Base-by-base conservation (phyloP, 2,888 invertebrate species). In the Caenorhabditis japonica region DNA sequence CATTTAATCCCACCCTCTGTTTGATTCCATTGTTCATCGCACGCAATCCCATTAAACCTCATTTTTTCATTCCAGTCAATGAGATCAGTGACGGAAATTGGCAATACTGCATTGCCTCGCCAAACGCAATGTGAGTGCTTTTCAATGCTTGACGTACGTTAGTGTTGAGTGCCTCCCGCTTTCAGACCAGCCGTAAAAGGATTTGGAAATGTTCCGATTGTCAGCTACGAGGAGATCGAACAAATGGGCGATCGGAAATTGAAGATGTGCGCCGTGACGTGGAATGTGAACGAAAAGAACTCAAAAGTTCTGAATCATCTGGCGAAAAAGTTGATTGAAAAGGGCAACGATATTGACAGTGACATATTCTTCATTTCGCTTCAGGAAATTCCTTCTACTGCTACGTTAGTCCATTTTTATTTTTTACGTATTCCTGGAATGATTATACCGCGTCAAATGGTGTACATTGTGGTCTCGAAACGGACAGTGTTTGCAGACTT, bases 371-470 rank as follows among this genome's bases (percentile, higher is more conserved):
- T 82, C 34, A 75, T 85, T 8, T 83, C 84, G 0, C 49, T 85
- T 27, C 85, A 85, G 47, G 85, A 85, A 52, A 77, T 85, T 17
- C 84, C 85, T 2, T 60, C 85, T 0, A 76, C 82, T 17, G 83
- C 83, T 5, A 56, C 78, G 85, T 85, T 23, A 61, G 74, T 61
- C 49, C 10, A 8, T 19, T 27, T 25, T 21, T 17, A n/a, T 17
- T 5, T 56, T 5, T 23, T 38, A 17, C n/a, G n/a, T n/a, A n/a
- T n/a, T n/a, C n/a, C n/a, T n/a, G n/a, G n/a, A n/a, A n/a, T n/a
- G n/a, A n/a, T n/a, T n/a, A n/a, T n/a, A n/a, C n/a, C n/a, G n/a
- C n/a, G n/a, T n/a, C n/a, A n/a, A n/a, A n/a, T n/a, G n/a, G n/a
- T n/a, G n/a, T n/a, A n/a, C n/a, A n/a, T n/a, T n/a, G n/a, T n/a